Base-by-base conservation (phyloP, 2,797 vertebrate species). In the Odontamblyopus lacepedii region DNA sequence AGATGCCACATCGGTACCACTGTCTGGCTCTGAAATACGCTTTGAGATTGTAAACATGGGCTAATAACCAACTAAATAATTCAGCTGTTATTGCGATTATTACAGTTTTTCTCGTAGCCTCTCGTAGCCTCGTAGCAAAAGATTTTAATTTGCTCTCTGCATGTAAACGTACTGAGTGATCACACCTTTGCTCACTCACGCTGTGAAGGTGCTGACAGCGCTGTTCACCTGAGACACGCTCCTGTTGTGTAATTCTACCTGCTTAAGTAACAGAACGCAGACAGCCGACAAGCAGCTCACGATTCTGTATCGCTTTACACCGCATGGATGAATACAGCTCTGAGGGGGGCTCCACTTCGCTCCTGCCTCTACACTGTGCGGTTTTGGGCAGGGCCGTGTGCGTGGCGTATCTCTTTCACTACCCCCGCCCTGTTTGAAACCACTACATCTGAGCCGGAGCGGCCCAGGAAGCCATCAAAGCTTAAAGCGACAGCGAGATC, bases 181-280 rank as follows among this genome's bases (percentile, higher is more conserved):
- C 70, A 55, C 66, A 73, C 67, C 61, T 76, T 63, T 62, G 48
- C 71, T 69, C 67, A 30, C 69, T 35, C n/a, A 74, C 68, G 62
- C 72, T 74, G 67, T 69, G 73, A 35, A 79, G 64, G 81, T 63
- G 71, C 81, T 74, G 75, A 75, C 79, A 75, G 72, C 81, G 74
- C 75, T 80, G 41, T 78, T 77, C 80, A 84, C 85, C 83, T 80
- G 83, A 87, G 80, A 85, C 74, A 53, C 73, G 56, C 73, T 79
- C 70, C 75, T 68, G 44, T 83, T 80, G 72, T 78, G 74, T 81
- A 80, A 81, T 77, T 83, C 67, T 79, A 80, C 70, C 79, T 19
- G 32, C 68, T 63, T n/a, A 77, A 71, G 74, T 72, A 76, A 79
- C 75, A 78, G 71, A 78, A 64, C 67, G 3, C 61, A 29, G 23